Base-by-base conservation (phyloP, 2,113 vertebrate genomes). In the Otus sunia region DNA sequence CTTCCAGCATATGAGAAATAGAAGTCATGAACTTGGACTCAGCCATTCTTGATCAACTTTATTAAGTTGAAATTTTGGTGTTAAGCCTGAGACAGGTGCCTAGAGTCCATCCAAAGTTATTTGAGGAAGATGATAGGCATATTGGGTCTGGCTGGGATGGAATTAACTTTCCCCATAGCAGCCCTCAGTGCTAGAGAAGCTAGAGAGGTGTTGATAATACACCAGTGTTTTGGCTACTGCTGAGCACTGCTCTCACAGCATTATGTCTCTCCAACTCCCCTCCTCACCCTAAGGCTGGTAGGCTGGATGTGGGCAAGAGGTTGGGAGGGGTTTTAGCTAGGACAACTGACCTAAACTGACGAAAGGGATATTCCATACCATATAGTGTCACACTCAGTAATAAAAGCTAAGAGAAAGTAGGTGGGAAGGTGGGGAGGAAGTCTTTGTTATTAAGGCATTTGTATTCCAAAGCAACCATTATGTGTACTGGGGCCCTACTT, bases 351-450 rank as follows among this genome's bases (percentile, higher is more conserved):
- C 12, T 63, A 53, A 43, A 32, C 12, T 55, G 45, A 83, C 27
- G 16, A 56, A 71, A 80, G 30, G 7, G 5, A 21, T 74, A n/a
- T 68, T 73, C 5, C 0, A 18, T 52, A 32, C 21, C 27, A 25
- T 37, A 71, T 11, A 13, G 11, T 5, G 3, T 21, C 59, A 41
- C 76, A 27, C 4, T 68, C 30, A 78, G 53, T 19, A 68, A 39
- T 27, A 73, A 58, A 66, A 73, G 4, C 30, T 41, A 32, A 72
- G 39, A 53, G 34, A 77, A 77, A 68, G 22, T 15, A 41, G 13
- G 6, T 1, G 12, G 8, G 0, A 13, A 5, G 6, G 21, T 15
- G 8, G 10, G 5, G 8, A 5, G 2, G 0, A 0, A 3, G 15
- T 5, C 17, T 80, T 91, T 30, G 3, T 49, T 58, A 25, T 63